Conservation (phyloP, 2,797 vertebrate species). For the Lithobates pipiens region DNA sequence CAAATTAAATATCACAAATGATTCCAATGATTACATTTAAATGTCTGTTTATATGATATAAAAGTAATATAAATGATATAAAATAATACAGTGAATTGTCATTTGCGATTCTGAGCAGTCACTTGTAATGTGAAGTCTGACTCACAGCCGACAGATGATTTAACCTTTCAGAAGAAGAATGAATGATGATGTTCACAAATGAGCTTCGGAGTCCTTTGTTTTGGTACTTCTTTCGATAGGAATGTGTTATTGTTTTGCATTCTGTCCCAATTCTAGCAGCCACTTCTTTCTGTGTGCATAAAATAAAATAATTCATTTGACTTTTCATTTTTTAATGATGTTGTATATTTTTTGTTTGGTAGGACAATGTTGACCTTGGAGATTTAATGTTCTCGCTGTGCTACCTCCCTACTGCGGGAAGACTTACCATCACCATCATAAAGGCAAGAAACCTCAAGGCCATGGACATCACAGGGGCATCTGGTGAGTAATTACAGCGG, state of each 20-base stretch:
- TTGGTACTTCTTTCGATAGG: background rate
- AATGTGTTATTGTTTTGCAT: background rate
- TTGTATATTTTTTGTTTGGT: conserved; percentile 57
- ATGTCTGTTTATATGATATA: background rate
- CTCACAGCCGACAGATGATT: conserved; percentile 9
- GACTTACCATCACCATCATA: conserved; percentile 97
- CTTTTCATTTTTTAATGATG: background rate
- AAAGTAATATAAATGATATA: background rate
- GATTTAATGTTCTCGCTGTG: conserved; percentile 99
- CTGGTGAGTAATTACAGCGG: conserved; percentile 79
- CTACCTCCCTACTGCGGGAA: conserved; percentile 95
- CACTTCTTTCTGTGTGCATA: background rate
- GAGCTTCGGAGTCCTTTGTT: background rate
- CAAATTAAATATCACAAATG: too few relatives aligned
- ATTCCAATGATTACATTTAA: too few relatives aligned
- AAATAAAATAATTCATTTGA: background rate
- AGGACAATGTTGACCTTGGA: conserved; percentile 99
- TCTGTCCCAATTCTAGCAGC: background rate
- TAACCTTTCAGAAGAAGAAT: conserved; percentile 12
- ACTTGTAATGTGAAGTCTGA: background rate
- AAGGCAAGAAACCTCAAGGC: conserved; percentile 98
- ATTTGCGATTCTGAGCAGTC: background rate
- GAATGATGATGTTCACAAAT: background rate
- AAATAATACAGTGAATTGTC: background rate
- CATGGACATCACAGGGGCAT: conserved; percentile 99